Percentiles rank a stretch among this genome's conserved stretches.
Evolutionary conservation across 2,888 invertebrate species (phyloP).

Genomic region (Epinotia demarniana): DNA sequence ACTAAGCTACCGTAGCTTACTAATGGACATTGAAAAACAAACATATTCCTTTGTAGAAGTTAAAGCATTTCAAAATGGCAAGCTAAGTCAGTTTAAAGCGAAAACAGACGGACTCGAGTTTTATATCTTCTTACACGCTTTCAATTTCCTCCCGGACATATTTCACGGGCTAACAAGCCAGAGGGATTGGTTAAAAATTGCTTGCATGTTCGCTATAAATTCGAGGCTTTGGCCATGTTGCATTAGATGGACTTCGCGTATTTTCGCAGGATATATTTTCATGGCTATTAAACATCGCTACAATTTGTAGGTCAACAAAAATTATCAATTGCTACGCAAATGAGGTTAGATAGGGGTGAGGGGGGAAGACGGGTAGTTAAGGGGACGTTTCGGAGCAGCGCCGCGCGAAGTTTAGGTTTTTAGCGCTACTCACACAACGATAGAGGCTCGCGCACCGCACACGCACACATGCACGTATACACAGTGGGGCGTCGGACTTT

Average conservation of each 20-base stretch:
- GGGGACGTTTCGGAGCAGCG: too few species aligned
- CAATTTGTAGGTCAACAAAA: too few species aligned
- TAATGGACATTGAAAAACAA: too few species aligned
- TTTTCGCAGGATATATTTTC: background rate
- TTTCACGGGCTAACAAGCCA: constrained; percentile 64
- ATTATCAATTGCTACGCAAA: too few species aligned
- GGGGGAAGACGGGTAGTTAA: too few species aligned
- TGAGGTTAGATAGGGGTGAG: too few species aligned
- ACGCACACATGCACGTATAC: too few species aligned
- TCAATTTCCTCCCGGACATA: constrained; percentile 51
- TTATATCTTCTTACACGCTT: constrained; percentile 32
- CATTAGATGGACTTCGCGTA: constrained; percentile 28
- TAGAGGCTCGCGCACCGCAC: too few species aligned
- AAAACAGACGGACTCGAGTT: constrained; percentile 3
- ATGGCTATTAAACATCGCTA: background rate
- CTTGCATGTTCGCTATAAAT: constrained; percentile 72
- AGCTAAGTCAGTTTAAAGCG: background rate
- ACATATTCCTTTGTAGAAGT: background rate
- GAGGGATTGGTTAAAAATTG: constrained; percentile 76
- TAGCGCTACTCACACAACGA: too few species aligned
- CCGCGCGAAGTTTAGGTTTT: too few species aligned
- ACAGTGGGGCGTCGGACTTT: too few species aligned
- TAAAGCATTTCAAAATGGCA: background rate
- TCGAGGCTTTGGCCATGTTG: constrained; percentile 50
- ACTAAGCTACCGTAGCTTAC: too few species aligned